Base-by-base conservation (phyloP, 2,113 vertebrate species). In the Coregonus clupeaformis region DNA sequence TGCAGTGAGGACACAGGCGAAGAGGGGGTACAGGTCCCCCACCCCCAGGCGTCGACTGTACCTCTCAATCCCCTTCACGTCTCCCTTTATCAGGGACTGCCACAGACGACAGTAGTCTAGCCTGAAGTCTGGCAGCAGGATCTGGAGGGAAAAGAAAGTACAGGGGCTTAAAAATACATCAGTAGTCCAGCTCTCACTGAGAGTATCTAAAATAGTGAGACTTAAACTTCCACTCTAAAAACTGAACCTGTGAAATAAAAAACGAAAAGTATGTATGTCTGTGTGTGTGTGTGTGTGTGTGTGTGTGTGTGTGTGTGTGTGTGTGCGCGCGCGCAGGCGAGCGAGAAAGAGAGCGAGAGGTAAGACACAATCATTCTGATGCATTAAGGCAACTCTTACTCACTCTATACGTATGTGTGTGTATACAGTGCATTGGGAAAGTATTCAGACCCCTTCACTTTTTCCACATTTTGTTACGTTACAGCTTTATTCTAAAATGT, bases 91-190 rank as follows among this genome's bases (percentile, higher is more conserved):
- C 79, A 99, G 92, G 32, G 97, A 92, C 89, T 97, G 96, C 98
- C 98, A 99, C 74, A 99, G 94, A 9, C 64, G 93, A 76, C 96
- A 98, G 89, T 99, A 99, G 80, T 97, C 87, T 88, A 99, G 76
- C 69, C 97, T 93, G 87, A 99, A 99, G 20, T 93, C 93, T 1
- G 96, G 93, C 0, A 95, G 94, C 84, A 99, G 91, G 66, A 91
- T 91, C 97, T 98, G 52, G 16, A 32, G 63, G 22, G 6, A 78
- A 47, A 71, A 69, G 42, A 24, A 25, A 52, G 82, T 36, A 68
- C 5, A 1, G 0, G 71, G 72, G 42, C 69, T 7, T 64, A 62
- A 27, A 27, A 27, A 27, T 13, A 18, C 52, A 55, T 27, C 5
- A 1, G 0, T 55, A 55, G 52, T 55, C 3, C 52, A 20, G 36